Evolutionary conservation across 2,113 vertebrate genomes (phyloP).

Genomic region (Toxotes jaculatrix): DNA sequence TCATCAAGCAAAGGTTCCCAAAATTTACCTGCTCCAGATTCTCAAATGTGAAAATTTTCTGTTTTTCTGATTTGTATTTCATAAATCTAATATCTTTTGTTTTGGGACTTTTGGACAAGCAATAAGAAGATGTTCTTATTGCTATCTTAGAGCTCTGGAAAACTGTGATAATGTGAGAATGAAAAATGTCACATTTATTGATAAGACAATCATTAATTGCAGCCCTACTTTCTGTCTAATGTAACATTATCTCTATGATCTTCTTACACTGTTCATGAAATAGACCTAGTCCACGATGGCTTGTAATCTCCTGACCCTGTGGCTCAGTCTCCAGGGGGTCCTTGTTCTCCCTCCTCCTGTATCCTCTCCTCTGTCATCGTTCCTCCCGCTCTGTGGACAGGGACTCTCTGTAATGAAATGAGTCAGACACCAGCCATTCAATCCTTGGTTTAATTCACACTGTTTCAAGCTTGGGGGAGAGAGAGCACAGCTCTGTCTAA

Average conservation of each 20-base stretch:
- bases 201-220: background rate
- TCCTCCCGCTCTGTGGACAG: slow-evolving; percentile 19
- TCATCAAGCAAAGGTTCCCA: no score
- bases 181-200: background rate
- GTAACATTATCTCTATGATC: slow-evolving; percentile 29
- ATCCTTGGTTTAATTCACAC: slow-evolving; percentile 32
- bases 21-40: no score
- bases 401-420: slow-evolving; percentile 56
- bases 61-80: no score
- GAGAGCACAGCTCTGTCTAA: background rate
- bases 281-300: slow-evolving; percentile 4
- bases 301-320: slow-evolving; percentile 55
- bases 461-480: background rate
- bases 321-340: slow-evolving; percentile 50
- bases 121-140: no score
- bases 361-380: slow-evolving; percentile 41
- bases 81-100: no score
- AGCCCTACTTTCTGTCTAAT: background rate
- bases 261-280: slow-evolving; percentile 27
- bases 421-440: slow-evolving; percentile 34
- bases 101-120: no score
- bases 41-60: no score
- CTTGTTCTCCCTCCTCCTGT: slow-evolving; percentile 30
- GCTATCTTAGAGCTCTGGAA: no score
- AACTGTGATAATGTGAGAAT: background rate